phyloP scores from a whole-genome alignment of 2,797 vertebrate species.

The Lagorchestes hirsutus region DNA sequence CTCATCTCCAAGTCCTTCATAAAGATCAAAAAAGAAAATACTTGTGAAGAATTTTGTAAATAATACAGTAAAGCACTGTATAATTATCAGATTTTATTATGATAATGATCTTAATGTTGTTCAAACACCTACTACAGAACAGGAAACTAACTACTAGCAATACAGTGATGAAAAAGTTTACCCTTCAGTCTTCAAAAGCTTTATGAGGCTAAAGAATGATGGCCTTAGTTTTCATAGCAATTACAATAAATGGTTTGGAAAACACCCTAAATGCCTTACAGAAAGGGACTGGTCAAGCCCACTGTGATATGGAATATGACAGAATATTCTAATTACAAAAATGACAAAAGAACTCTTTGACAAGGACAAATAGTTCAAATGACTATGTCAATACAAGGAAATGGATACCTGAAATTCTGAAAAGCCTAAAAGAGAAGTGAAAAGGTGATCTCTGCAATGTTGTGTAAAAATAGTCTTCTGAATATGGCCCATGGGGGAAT shows the following conservation, averaged over 20 bases:
- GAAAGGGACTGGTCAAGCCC: not conserved
- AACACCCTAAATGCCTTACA: not conserved
- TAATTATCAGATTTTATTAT: no score
- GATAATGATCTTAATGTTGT: no score
- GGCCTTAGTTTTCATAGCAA: no score
- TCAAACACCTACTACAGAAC: no score
- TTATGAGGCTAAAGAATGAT: no score
- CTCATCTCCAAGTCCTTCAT: no score
- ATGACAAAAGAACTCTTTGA: not conserved
- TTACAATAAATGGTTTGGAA: not conserved
- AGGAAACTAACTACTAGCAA: no score
- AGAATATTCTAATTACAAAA: not conserved
- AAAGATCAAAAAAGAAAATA: no score
- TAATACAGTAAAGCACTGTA: no score
- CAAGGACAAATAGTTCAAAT: not conserved
- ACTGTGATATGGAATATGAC: not conserved
- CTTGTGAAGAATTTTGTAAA: no score
- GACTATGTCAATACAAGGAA: not conserved
- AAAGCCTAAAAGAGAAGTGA: not conserved
- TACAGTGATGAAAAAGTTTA: not conserved
- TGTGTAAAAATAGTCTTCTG: not conserved
- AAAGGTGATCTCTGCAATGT: not conserved
- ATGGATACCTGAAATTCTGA: not conserved
- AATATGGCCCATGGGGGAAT: not conserved
- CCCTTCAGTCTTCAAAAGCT: not conserved